Conservation (phyloP, 2,888 invertebrate species). For the Cybosia mesomella region DNA sequence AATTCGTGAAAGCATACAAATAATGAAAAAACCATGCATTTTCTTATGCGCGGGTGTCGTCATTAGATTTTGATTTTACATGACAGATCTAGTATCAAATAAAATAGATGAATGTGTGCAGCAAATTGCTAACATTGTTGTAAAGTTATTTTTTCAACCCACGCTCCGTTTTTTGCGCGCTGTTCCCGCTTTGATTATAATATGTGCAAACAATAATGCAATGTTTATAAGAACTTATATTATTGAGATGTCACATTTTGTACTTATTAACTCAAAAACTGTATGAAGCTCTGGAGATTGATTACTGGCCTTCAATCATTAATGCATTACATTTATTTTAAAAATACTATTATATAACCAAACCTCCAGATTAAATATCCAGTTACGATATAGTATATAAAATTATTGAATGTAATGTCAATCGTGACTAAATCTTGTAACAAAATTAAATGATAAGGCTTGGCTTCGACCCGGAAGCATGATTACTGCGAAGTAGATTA, state of each 20-base stretch:
- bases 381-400: not conserved
- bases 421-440: not conserved
- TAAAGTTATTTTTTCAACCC: no score
- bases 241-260: no score
- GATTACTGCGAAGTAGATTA: conserved; percentile 5
- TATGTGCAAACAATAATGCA: not conserved
- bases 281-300: not conserved
- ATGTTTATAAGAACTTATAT: not conserved
- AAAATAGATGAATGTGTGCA: no score
- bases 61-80: no score
- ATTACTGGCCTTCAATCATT: not conserved
- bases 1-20: no score
- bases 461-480: conserved; percentile 22
- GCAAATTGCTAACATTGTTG: no score
- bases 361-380: not conserved
- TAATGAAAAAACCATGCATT: no score
- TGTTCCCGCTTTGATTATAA: no score
- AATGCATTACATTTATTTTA: not conserved
- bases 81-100: no score
- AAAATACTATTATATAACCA: not conserved
- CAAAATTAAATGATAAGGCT: conserved; percentile 5
- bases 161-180: no score
- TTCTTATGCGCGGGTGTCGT: no score
- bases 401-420: not conserved
- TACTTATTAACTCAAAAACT: not conserved